Percentiles rank a stretch among this genome's conserved stretches.
Evolutionary conservation across 92 coral and sea anemone species (phyloP).

Genomic region (Phenganax stokvisi): DNA sequence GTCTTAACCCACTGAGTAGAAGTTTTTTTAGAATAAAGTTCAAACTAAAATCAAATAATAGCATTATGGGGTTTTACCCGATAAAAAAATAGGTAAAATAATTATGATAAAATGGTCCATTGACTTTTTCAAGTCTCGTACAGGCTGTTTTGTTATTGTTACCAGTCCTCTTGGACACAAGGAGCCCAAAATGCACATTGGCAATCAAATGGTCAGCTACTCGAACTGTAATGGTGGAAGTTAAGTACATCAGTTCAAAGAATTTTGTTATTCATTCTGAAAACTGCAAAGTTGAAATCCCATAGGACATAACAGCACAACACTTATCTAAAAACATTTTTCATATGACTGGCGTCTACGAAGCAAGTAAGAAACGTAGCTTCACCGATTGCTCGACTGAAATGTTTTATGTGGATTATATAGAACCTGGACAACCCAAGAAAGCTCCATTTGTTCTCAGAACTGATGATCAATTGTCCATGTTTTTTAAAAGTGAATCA

Average conservation of each 20-base stretch:
- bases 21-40: neutral
- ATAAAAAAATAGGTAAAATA: no score
- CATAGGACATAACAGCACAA: conserved; percentile 36
- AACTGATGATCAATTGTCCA: conserved; percentile 43
- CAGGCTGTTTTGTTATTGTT: neutral
- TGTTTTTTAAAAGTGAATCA: conserved; percentile 41
- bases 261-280: conserved; percentile 32
- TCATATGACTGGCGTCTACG: conserved; percentile 40
- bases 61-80: no score
- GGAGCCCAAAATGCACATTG: neutral
- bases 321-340: conserved; percentile 24
- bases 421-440: conserved; percentile 33
- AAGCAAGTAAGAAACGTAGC: conserved; percentile 27
- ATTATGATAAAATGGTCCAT: neutral
- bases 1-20: conserved; percentile 6
- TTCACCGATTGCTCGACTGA: conserved; percentile 40
- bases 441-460: conserved; percentile 41
- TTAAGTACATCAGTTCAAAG: conserved; percentile 43
- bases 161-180: neutral
- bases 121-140: neutral
- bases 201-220: conserved; percentile 47
- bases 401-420: conserved; percentile 37
- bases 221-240: conserved; percentile 39
- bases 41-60: no score
- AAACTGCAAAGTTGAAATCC: conserved; percentile 49